These are phyloP conservation scores for Pycnonotus jocosus DNA, from an alignment of 2,113 vertebrate genomes.

Conservation along the genomic window DNA sequence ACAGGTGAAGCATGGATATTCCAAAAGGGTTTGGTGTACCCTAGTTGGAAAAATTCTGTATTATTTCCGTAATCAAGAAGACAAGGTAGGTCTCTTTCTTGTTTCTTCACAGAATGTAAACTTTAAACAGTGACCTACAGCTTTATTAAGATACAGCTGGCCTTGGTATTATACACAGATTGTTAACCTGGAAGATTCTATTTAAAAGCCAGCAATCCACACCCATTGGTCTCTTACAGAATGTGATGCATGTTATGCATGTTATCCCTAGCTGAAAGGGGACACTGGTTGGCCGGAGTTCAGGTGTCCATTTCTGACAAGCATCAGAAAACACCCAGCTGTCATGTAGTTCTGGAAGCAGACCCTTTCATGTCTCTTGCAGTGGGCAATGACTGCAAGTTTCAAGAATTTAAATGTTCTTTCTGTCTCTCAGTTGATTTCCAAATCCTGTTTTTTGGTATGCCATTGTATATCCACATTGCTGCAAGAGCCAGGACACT, in stretches of 20 bases:
- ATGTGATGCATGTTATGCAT: background rate
- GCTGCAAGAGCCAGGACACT: background rate
- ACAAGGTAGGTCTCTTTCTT: slow-evolving; percentile 82
- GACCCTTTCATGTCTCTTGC: background rate
- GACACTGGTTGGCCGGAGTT: background rate
- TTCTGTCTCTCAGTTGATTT: background rate
- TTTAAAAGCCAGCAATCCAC: background rate
- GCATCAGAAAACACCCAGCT: background rate
- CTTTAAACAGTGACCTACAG: background rate
- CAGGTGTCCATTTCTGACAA: background rate
- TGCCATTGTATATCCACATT: background rate
- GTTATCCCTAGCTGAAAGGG: background rate
- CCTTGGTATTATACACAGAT: background rate
- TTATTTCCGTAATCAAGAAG: slow-evolving; percentile 94
- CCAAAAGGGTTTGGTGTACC: slow-evolving; percentile 92
- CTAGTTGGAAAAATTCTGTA: slow-evolving; percentile 89
- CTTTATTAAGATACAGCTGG: background rate
- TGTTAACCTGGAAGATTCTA: background rate
- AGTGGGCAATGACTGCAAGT: background rate
- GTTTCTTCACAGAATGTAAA: background rate
- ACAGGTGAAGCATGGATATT: slow-evolving; percentile 95
- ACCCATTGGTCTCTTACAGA: background rate
- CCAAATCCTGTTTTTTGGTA: background rate
- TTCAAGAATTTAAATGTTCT: background rate
- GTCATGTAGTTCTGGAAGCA: background rate